A percentile compares a stretch with the other conserved stretches of the same genome.
Conservation (phyloP, 2,888 invertebrate species). For the Parelbella ahira region DNA sequence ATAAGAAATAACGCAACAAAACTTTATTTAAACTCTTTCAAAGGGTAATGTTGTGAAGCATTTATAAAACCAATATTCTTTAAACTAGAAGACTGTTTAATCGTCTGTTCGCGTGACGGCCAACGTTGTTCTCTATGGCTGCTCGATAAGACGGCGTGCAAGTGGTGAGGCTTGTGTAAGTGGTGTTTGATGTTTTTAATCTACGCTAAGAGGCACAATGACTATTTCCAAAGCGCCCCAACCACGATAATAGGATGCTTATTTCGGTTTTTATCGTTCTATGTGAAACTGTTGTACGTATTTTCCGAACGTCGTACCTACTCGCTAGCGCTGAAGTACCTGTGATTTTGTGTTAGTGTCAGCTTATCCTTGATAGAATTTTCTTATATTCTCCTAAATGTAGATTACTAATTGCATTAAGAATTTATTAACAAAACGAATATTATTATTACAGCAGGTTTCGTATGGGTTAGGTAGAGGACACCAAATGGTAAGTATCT, state of each 20-base stretch:
- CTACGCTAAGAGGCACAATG: constrained; percentile 54
- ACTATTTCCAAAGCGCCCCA: constrained; percentile 19
- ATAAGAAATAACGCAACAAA: too few species aligned
- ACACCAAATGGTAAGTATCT: too few species aligned
- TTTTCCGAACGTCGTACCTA: constrained; percentile 4
- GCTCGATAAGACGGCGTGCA: constrained; percentile 45
- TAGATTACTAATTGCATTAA: background rate
- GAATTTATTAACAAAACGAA: constrained; percentile 15
- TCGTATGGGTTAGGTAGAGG: too few species aligned
- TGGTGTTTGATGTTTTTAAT: constrained; percentile 67
- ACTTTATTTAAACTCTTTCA: too few species aligned
- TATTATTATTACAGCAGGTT: too few species aligned
- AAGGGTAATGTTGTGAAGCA: constrained; percentile 25
- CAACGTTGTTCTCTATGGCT: constrained; percentile 44
- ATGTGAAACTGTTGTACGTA: constrained; percentile 22
- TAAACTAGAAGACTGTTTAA: constrained; percentile 48
- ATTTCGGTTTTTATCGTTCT: constrained; percentile 32
- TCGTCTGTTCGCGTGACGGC: constrained; percentile 62
- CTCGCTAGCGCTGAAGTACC: constrained; percentile 1
- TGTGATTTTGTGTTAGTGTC: constrained; percentile 14
- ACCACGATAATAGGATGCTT: constrained; percentile 29
- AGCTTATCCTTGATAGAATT: constrained; percentile 10
- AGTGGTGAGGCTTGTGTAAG: constrained; percentile 49
- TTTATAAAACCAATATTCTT: constrained; percentile 44
- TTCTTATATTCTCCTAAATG: background rate